Evolutionary conservation across 2,113 vertebrate genomes (phyloP), one percentile per base, ranked within the genome.

Genomic region (Dendrocopos noguchii): DNA sequence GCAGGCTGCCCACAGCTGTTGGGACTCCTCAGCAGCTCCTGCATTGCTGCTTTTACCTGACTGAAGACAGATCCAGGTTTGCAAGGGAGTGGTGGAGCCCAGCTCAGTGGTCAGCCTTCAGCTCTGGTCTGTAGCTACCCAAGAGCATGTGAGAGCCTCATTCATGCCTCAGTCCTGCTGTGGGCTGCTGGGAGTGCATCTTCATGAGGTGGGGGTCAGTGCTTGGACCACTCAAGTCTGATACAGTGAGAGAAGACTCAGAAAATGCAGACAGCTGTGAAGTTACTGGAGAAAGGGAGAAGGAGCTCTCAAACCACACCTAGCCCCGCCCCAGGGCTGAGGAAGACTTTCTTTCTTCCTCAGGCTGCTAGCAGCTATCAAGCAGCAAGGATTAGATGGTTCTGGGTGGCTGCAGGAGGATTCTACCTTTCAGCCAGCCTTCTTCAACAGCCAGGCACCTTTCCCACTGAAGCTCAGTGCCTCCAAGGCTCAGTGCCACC

Each of bases 121-220:
- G 63, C 33, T 72, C 21, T 34, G 50, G 59, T 56, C 63, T 42
- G 57, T 33, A 79, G 20, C 72, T 24, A 59, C 29, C n/a, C 22
- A 25, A 63, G 34, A 50, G 10, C 52, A 81, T 0, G 0, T 15
- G 15, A 63, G 57, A 81, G 24, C 18, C 52, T 63, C n/a, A n/a
- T 12, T n/a, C 46, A 31, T 22, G 12, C 28, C 66, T 34, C 70
- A 63, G 39, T 15, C 31, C 66, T 31, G 52, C 34, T 71, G 16
- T 1, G 1, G 60, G 21, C 44, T n/a, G 56, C 28, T 17, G 18
- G 33, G 46, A 81, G 28, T 8, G 1, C 19, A 22, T 34, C 50
- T 68, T 72, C 0, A 0, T 17, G 66, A 77, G 0, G 2, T 2
- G 0, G 0, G 17, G 17, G 15, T 25, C 10, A 0, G 22, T 42